phyloP scores from a whole-genome alignment of 35 echinoderm and acorn worm genomes.

The Ophiothrix spiculata region DNA sequence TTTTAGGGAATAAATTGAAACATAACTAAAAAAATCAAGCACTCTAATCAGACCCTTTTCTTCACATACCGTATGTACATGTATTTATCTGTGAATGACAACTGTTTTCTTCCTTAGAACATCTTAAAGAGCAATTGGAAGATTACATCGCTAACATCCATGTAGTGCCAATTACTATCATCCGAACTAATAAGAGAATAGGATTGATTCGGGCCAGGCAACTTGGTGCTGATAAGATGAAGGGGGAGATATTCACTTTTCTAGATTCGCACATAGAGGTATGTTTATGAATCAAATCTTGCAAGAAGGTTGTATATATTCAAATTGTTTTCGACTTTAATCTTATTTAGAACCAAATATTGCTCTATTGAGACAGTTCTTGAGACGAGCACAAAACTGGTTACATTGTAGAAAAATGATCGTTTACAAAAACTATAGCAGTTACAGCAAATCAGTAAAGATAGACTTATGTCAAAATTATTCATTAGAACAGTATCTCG shows the following conservation, averaged over 20 bases:
- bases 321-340: neutral
- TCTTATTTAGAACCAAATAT: neutral
- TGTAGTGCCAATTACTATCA: constrained; percentile 46
- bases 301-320: neutral
- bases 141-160: constrained; percentile 80
- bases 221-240: constrained; percentile 60
- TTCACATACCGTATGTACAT: constrained; percentile 92
- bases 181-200: constrained; percentile 40
- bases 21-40: too few species aligned
- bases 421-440: too few species aligned
- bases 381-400: neutral
- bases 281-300: constrained; percentile 23
- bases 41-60: too few species aligned
- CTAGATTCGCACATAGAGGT: constrained; percentile 95
- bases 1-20: too few species aligned
- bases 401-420: constrained; percentile 10
- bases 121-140: constrained; percentile 72
- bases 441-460: too few species aligned
- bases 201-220: constrained; percentile 79
- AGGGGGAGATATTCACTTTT: constrained; percentile 76
- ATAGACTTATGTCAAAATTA: too few species aligned
- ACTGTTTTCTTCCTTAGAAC: constrained; percentile 36
- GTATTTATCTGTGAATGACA: neutral
- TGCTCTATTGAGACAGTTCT: neutral
- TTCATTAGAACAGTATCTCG: too few species aligned